Base-by-base conservation (phyloP, 1,140 invertebrate species). In the Polyergus mexicanus region DNA sequence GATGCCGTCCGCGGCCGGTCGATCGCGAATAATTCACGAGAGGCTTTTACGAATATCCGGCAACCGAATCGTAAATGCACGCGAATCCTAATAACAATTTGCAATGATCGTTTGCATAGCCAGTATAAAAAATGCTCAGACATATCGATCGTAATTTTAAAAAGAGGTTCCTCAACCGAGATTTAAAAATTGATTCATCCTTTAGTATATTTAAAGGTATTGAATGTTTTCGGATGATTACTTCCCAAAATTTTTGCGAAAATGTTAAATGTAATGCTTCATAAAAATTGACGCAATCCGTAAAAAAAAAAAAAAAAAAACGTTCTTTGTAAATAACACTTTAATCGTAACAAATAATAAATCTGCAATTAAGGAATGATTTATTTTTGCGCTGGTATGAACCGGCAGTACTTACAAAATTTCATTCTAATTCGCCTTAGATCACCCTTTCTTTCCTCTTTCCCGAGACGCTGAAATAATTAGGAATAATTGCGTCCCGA, bases 401-500 rank as follows among this genome's bases (percentile, higher is more conserved):
- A 83, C 78, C 41, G 78, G 41, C 68, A 72, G 68, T 83, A 83
- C 78, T 83, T 62, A 83, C 25, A 25, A 41, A 72, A 83, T 83
- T 83, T 83, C 69, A 74, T 83, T 83, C 68, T 60, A 83, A 68
- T 56, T 72, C 54, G 58, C 41, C 69, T 54, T 72, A 83, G 38
- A 28, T 60, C 44, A 60, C 54, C 54, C 56, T 83, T 83, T 74
- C 78, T 74, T 81, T 74, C 25, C 38, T 54, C 56, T 56, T 74
- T 19, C 16, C 16, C 22, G 69, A 84, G 71, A 85, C 86, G 76
- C 76, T 75, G 78, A 75, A 87, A 84, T 89, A 89, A 89, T 89
- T 89, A 89, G 88, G 72, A 89, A 89, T 89, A 89, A 89, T 89
- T 89, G 85, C 85, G 74, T 86, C 88, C 89, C 78, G 74, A 89